Conservation (phyloP, 1,140 invertebrate genomes). For the Brachionus rubens region DNA sequence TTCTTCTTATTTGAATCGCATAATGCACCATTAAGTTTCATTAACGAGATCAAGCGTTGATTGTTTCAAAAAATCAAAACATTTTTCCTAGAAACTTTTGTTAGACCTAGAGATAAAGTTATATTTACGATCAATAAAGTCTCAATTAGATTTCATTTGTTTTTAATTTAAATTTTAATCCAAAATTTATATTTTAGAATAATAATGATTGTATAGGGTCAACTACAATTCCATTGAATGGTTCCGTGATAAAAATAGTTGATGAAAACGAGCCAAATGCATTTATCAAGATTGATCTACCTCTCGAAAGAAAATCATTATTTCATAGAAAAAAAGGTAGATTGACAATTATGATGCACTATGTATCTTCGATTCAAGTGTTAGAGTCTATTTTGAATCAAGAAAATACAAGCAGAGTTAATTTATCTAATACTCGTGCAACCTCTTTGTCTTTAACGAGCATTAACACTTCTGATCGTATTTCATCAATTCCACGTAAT, state of each 20-base stretch:
- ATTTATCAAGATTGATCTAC: conserved; percentile 76
- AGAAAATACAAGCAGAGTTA: too few relatives aligned
- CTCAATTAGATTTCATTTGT: too few relatives aligned
- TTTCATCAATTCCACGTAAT: not conserved
- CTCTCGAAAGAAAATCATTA: conserved; percentile 69
- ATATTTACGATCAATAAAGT: too few relatives aligned
- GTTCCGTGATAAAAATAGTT: conserved; percentile 70
- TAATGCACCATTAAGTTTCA: too few relatives aligned
- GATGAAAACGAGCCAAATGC: conserved; percentile 67
- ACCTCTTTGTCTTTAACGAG: not conserved
- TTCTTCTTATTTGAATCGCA: too few relatives aligned
- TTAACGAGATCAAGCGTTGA: too few relatives aligned
- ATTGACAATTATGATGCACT: conserved; percentile 64
- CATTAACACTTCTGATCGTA: not conserved
- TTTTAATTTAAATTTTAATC: too few relatives aligned
- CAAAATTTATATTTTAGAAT: too few relatives aligned
- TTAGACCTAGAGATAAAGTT: too few relatives aligned
- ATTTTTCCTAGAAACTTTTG: too few relatives aligned
- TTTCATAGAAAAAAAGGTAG: conserved; percentile 57
- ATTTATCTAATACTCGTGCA: too few relatives aligned
- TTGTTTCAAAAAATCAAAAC: too few relatives aligned
- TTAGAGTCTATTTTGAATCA: not conserved
- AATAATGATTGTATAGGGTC: conserved; percentile 95
- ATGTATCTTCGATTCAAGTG: not conserved
- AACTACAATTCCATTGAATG: conserved; percentile 78